A percentile compares a stretch with the other conserved stretches of the same genome.
Conservation (phyloP, 2,797 vertebrate genomes). For the Anguilla obscura region DNA sequence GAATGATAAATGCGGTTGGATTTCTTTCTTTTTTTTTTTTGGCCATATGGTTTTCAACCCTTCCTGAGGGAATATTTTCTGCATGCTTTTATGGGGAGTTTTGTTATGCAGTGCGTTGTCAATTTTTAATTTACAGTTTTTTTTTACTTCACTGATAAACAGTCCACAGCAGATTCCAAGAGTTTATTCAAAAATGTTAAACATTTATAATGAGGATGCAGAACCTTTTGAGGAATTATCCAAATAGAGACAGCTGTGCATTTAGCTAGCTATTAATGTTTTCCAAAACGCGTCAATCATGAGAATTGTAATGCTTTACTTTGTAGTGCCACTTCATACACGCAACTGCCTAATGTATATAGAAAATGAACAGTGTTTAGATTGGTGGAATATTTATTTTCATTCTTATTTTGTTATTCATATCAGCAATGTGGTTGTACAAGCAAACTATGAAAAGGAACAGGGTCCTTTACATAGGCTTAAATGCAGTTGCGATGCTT, state of each 20-base stretch:
- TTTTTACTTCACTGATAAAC: not conserved
- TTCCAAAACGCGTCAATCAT: not conserved
- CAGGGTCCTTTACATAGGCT: not conserved
- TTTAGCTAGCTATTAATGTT: not conserved
- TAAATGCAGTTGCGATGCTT: not conserved
- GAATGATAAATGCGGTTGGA: too few relatives aligned
- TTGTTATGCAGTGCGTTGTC: not conserved
- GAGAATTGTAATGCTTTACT: not conserved
- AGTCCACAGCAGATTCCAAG: not conserved
- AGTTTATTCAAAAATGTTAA: constrained; percentile 11
- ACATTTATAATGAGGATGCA: constrained; percentile 12
- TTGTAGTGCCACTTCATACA: not conserved
- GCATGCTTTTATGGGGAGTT: constrained; percentile 33
- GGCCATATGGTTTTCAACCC: constrained; percentile 35
- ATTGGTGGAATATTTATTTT: not conserved
- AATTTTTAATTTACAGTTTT: not conserved
- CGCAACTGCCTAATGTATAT: constrained; percentile 3
- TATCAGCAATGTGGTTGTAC: not conserved
- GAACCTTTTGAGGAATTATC: not conserved
- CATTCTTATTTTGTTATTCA: constrained; percentile 15
- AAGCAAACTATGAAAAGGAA: not conserved
- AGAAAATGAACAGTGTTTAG: not conserved
- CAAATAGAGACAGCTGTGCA: constrained; percentile 8
- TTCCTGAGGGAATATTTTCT: constrained; percentile 36
- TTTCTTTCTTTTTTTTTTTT: constrained; percentile 28